Base-by-base conservation (phyloP, 2,113 vertebrate genomes). In the Bambusicola thoracicus region DNA sequence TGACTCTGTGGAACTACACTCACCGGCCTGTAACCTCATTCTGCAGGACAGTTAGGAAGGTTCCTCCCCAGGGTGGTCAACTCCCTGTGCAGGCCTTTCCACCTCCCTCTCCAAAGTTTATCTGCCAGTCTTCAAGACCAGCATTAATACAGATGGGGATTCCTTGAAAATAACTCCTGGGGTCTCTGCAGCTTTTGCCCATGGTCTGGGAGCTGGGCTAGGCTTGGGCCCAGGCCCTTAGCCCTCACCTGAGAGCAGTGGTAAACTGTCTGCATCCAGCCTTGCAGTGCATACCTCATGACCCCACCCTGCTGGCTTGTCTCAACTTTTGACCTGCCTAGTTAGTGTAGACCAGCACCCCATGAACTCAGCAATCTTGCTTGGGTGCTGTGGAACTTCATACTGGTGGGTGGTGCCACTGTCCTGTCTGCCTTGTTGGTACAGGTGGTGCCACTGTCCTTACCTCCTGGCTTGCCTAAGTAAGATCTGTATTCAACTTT, bases 311-410 rank as follows among this genome's bases (percentile, higher is more conserved):
- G 4, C 51, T 66, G 40, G 25, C 10, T 43, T 9, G 16, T 34
- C 40, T 56, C 27, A 29, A 18, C 41, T 84, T 51, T 53, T 22
- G 32, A 21, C 38, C n/a, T 67, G 58, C 29, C 63, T 81, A 1
- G 0, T 36, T 51, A 46, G 25, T 22, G 22, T 2, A n/a, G 51
- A 12, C 13, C 19, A 34, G 7, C 44, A 46, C 49, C 29, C 15
- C 40, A 61, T 14, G 8, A 0, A 1, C 62, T 90, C 44, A 70
- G 24, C 43, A 61, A 2, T 24, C 41, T 58, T 46, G n/a, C 43
- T 75, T 11, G 44, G 44, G 17, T 69, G 55, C 46, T 41, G 43
- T 48, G 29, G 36, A 46, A 41, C 4, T 1, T 18, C 20, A 58
- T 2, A 14, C 10, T 22, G 8, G 15, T 46, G 34, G 25, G 13